A percentile compares a stretch with the other conserved stretches of the same genome.
phyloP scores from a whole-genome alignment of 1,140 invertebrate species.

The Episyrphus balteatus region DNA sequence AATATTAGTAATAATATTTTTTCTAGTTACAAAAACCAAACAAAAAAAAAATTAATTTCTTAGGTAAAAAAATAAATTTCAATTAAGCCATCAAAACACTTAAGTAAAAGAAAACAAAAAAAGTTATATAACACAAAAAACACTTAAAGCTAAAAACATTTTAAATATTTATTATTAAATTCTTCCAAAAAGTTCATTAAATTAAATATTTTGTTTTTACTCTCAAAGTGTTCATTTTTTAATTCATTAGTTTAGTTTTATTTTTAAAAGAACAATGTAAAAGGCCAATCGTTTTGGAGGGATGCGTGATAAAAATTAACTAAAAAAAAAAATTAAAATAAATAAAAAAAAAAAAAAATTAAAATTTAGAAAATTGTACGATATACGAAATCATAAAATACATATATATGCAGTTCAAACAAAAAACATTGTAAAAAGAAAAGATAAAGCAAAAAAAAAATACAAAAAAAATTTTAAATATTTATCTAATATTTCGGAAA shows the following conservation, averaged over 20 bases:
- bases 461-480: conserved; percentile 9
- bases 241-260: too few relatives aligned
- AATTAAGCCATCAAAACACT: background rate
- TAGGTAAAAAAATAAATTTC: too few relatives aligned
- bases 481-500: background rate
- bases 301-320: conserved; percentile 45
- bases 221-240: background rate
- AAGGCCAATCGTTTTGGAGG: conserved; percentile 39
- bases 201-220: background rate
- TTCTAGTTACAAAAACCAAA: too few relatives aligned
- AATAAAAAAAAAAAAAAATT: background rate
- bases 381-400: background rate
- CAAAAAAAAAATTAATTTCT: too few relatives aligned
- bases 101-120: background rate
- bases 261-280: background rate
- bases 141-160: too few relatives aligned
- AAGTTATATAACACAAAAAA: background rate
- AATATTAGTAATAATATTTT: too few relatives aligned
- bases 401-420: background rate
- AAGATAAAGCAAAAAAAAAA: conserved; percentile 9
- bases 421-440: conserved; percentile 1
- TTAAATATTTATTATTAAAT: too few relatives aligned
- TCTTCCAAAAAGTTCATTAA: too few relatives aligned
- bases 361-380: background rate
- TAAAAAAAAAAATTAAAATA: conserved; percentile 1